Evolutionary conservation across 1,140 invertebrate genomes (phyloP), one percentile per base, ranked within the genome.

Genomic region (Drosophila nannoptera): DNA sequence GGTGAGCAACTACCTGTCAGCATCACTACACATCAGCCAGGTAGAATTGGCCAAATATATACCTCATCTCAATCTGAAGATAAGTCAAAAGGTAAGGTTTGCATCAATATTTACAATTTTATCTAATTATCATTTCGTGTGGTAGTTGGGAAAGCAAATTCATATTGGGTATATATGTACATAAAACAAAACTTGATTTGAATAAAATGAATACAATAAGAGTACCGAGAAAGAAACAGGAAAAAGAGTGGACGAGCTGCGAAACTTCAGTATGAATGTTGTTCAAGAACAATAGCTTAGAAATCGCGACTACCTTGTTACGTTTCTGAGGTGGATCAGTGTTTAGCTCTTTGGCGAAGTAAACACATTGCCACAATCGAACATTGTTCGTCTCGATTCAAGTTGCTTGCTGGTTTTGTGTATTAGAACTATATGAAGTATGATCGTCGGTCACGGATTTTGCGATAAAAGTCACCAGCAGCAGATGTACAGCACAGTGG

Each of bases 1-100:
- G 49, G 45, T 52, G 78, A 78, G 40, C 64, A 46, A 29, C 58
- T 74, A 14, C 36, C 33, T 29, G 65, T 49, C 43, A 54, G 29
- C 46, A 56, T 31, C 60, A 77, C 42, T 49, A 48, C 54, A 8
- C 73, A 81, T 55, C 71, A 80, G 22, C 22, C 1, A 3, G 22
- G 22, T 3, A 22, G 22, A 22, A 64, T 68, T 53, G 72, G 62
- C 42, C 64, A 72, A 32, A 45, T 75, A 6, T 83, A 76, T 76
- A 48, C 36, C 42, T 50, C 65, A 45, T 32, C 73, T 14, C 69
- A 77, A 45, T 59, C 70, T 43, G 87, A 87, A 60, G 78, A 84
- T 29, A 88, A 87, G 43, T 66, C 61, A 2, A 88, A 88, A 73
- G 76, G 87, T 88, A 68, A 74, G 68, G 45, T 33, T 7, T 14